Evolutionary conservation across 2,888 invertebrate species (phyloP).

Genomic region (Acleris cristana): DNA sequence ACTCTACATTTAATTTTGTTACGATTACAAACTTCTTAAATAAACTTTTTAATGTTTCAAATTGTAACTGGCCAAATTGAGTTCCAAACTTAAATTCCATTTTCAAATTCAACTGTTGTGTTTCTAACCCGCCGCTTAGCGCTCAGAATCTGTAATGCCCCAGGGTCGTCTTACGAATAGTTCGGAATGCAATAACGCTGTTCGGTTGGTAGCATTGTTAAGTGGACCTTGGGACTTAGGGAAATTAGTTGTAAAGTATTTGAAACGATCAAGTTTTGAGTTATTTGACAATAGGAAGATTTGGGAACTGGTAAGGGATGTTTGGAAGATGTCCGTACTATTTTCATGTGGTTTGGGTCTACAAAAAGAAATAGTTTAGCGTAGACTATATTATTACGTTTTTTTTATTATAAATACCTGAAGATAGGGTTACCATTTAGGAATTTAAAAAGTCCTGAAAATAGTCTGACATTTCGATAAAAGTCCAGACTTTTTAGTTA

Average conservation of each 20-base stretch:
- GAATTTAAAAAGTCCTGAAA: too few species aligned
- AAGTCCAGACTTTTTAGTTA: too few species aligned
- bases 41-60: too few species aligned
- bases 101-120: background rate
- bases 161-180: slow-evolving; percentile 19
- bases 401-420: too few species aligned
- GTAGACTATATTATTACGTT: too few species aligned
- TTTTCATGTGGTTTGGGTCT: background rate
- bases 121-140: background rate
- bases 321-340: background rate
- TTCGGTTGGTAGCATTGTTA: slow-evolving; percentile 22
- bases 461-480: too few species aligned
- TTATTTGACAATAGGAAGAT: slow-evolving; percentile 11
- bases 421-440: too few species aligned
- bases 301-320: slow-evolving; percentile 1
- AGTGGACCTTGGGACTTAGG: slow-evolving; percentile 25
- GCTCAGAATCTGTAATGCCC: slow-evolving; percentile 20
- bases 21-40: too few species aligned
- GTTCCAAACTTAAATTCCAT: background rate
- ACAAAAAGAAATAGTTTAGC: too few species aligned
- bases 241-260: slow-evolving; percentile 33
- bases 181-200: slow-evolving; percentile 24
- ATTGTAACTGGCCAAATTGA: too few species aligned
- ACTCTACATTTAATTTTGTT: too few species aligned
- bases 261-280: slow-evolving; percentile 21